A percentile compares a stretch with the other conserved stretches of the same genome.
Conservation (phyloP, 2,888 invertebrate species). For the Tetanocera ferruginea region DNA sequence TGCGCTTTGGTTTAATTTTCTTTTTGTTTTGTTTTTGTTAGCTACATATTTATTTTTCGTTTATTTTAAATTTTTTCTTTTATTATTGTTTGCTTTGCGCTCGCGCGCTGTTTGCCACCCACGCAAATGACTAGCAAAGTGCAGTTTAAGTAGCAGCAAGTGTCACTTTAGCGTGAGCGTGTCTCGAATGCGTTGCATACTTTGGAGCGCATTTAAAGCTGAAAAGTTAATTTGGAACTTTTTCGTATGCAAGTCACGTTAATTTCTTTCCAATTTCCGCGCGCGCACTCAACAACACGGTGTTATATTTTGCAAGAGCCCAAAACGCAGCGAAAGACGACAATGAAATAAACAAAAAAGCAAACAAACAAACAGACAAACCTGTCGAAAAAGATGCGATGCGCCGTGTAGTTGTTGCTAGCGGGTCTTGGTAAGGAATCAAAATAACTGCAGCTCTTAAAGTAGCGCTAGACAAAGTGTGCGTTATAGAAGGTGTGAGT, state of each 20-base stretch:
- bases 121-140: conserved; percentile 47
- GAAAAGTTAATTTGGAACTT: conserved; percentile 41
- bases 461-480: no score
- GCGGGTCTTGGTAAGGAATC: background rate
- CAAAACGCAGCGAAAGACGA: background rate
- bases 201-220: conserved; percentile 42
- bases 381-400: background rate
- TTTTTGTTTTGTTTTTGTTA: no score
- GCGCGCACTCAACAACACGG: background rate
- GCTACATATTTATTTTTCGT: no score
- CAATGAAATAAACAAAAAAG: background rate
- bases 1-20: no score
- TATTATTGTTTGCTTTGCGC: background rate
- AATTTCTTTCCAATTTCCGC: conserved; percentile 41
- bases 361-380: conserved; percentile 10
- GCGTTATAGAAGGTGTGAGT: background rate
- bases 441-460: background rate
- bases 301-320: background rate
- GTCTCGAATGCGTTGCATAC: conserved; percentile 39
- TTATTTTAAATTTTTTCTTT: no score
- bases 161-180: conserved; percentile 48
- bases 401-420: background rate
- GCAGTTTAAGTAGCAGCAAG: conserved; percentile 50
- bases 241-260: conserved; percentile 49
- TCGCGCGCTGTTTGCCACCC: background rate